phyloP scores from a whole-genome alignment of 2,797 vertebrate species.

The Astyanax mexicanus region DNA sequence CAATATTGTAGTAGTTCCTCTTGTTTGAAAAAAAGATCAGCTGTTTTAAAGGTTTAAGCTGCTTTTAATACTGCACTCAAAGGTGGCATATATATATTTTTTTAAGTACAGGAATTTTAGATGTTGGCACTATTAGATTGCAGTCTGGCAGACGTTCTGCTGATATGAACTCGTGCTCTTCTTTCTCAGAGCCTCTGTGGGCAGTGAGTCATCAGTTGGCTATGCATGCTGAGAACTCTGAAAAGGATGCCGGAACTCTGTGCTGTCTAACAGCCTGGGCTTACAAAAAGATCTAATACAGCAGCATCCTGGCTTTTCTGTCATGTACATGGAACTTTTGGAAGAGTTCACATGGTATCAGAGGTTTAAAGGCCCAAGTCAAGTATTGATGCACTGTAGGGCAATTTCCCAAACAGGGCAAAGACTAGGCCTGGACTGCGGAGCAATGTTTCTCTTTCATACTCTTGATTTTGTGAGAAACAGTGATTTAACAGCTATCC shows the following conservation, averaged over 20 bases:
- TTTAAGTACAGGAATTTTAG: neutral
- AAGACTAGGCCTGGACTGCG: no score
- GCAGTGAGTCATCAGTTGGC: constrained; percentile 31
- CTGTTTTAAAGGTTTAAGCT: no score
- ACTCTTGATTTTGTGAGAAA: no score
- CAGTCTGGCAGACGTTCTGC: neutral
- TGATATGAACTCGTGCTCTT: neutral
- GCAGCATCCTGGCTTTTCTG: neutral
- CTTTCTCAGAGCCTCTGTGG: constrained; percentile 10
- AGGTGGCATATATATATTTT: neutral
- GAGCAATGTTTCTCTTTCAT: no score
- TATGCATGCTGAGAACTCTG: constrained; percentile 35
- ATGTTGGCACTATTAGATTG: neutral
- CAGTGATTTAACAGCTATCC: no score
- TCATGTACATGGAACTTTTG: no score
- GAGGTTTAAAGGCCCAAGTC: no score
- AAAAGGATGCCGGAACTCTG: constrained; percentile 29
- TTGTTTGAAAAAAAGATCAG: neutral
- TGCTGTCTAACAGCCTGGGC: constrained; percentile 9
- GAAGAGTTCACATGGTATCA: no score
- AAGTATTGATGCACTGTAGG: no score
- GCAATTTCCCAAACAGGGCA: no score
- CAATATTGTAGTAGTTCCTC: no score
- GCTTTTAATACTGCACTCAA: neutral
- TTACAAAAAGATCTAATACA: neutral